Percentiles rank a stretch among this genome's conserved stretches.
These are phyloP conservation scores for Donacobius atricapilla DNA, from an alignment of 2,113 vertebrate species.

Conservation along the genomic window DNA sequence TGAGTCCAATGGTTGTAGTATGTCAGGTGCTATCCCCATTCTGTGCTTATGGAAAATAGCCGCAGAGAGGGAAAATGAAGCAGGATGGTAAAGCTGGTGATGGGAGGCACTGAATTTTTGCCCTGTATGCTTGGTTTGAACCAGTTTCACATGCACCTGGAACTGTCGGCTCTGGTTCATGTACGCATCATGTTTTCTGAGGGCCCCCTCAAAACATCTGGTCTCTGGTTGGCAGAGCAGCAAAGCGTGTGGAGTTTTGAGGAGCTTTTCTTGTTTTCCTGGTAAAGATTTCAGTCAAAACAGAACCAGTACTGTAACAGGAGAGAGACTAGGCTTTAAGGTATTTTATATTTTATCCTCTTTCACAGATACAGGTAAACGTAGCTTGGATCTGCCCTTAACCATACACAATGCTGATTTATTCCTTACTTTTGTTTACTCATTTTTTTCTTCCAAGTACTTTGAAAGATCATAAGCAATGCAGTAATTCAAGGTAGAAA, in stretches of 20 bases:
- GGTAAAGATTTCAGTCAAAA: not conserved
- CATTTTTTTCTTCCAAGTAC: not conserved
- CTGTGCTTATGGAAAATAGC: not conserved
- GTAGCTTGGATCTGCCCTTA: not conserved
- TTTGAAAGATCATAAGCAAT: not conserved
- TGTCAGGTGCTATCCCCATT: not conserved
- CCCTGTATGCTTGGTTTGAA: not conserved
- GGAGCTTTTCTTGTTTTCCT: not conserved
- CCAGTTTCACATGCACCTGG: not conserved
- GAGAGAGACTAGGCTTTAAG: not conserved
- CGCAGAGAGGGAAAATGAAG: not conserved
- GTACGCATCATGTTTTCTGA: not conserved
- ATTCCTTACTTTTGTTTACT: not conserved
- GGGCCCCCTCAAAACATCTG: not conserved
- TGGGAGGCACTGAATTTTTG: not conserved
- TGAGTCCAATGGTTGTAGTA: not conserved
- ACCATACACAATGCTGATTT: not conserved
- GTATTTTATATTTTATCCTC: not conserved
- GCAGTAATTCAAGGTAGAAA: not conserved
- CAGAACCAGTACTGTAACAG: not conserved
- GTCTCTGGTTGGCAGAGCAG: not conserved
- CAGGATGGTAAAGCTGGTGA: not conserved
- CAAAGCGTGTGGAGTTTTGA: not conserved
- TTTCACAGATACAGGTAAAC: not conserved
- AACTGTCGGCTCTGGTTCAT: not conserved